Base-by-base conservation (phyloP, 92 coral and sea anemone genomes). In the Plumapathes pennacea region DNA sequence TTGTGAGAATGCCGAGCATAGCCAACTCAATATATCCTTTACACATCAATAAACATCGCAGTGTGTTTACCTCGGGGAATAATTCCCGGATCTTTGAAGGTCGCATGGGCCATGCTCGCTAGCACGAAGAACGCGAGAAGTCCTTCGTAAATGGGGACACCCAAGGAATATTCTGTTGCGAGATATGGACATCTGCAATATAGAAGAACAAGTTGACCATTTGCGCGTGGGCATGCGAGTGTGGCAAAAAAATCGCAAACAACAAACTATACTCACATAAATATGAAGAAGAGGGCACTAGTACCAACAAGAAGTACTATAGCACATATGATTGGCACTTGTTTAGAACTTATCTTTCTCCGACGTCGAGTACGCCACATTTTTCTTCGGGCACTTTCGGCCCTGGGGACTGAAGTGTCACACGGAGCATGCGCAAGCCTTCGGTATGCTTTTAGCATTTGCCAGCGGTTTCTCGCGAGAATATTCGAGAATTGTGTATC, bases 1-100 rank as follows among this genome's bases (percentile, higher is more conserved):
- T n/a, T n/a, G n/a, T n/a, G n/a, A n/a, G n/a, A n/a, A n/a, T n/a
- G n/a, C n/a, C n/a, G n/a, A n/a, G n/a, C n/a, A n/a, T n/a, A n/a
- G n/a, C n/a, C n/a, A n/a, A n/a, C n/a, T n/a, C n/a, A n/a, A n/a
- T n/a, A n/a, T n/a, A n/a, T n/a, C 40, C 40, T 34, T 29, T 5
- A 24, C 22, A 4, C 25, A 15, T 19, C 34, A 50, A 38, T 36
- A 63, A 36, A 46, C 48, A 31, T 7, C 17, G 1, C 15, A 6
- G 21, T 25, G 9, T 4, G 32, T 57, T 48, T 77, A 94, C 99
- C 96, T 85, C 90, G 57, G 4, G 97, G 99, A 42, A 94, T 83
- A 23, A 84, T 74, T 9, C 99, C 99, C 5, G 99, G 99, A 59
- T 94, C 99, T 74, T 75, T 77, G 38, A 94, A 64, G 23, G 99